Conservation (phyloP, 2,888 invertebrate species). For the Nemurella pictetii region DNA sequence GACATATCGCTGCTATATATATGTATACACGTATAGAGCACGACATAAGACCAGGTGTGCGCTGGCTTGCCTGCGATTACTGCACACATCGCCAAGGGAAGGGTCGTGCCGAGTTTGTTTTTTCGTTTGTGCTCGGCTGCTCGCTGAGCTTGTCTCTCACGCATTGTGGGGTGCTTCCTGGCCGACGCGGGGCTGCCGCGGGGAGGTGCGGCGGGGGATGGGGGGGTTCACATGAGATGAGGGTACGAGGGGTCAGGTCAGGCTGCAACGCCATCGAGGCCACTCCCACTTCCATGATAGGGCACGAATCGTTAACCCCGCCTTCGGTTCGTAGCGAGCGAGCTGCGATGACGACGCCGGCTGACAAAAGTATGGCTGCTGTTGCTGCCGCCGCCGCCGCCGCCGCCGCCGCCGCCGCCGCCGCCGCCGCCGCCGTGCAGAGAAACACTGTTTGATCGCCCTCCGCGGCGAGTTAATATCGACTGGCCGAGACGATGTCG, state of each 20-base stretch:
- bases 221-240: background rate
- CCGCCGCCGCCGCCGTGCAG: background rate
- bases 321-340: constrained; percentile 14
- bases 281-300: constrained; percentile 34
- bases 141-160: constrained; percentile 25
- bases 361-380: constrained; percentile 40
- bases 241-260: constrained; percentile 17
- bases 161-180: constrained; percentile 15
- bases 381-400: no score
- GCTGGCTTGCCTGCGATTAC: background rate
- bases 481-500: no score
- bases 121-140: constrained; percentile 15
- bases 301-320: constrained; percentile 39
- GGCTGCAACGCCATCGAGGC: constrained; percentile 28
- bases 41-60: constrained; percentile 24
- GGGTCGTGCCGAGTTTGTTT: background rate
- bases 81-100: background rate
- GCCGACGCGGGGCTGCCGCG: background rate
- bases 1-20: constrained; percentile 14
- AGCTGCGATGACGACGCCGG: background rate
- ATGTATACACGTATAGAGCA: background rate
- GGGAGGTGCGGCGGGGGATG: background rate
- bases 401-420: background rate
- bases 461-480: no score
- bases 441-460: no score